Conservation (phyloP, 2,888 invertebrate species). For the Frankliniella fusca region DNA sequence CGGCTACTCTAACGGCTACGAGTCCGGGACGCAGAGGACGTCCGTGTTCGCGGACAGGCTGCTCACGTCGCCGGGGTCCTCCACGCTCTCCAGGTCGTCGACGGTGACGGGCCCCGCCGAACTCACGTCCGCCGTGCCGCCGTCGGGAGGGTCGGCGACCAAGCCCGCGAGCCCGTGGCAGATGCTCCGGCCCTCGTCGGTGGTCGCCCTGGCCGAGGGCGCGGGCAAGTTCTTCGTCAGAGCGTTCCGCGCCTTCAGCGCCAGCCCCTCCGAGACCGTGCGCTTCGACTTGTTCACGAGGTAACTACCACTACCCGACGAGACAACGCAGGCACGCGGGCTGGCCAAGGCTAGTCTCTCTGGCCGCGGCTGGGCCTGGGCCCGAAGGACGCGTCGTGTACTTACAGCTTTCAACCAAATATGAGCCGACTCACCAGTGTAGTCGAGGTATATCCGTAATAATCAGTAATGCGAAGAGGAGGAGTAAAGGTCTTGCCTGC, state of each 20-base stretch:
- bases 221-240: conserved; percentile 18
- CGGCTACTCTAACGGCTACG: not conserved
- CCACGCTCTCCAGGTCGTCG: not conserved
- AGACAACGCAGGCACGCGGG: too few relatives aligned
- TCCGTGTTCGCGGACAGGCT: not conserved
- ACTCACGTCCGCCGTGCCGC: not conserved
- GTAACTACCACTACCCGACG: not conserved
- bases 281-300: not conserved
- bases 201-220: not conserved
- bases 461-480: too few relatives aligned
- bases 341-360: too few relatives aligned
- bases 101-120: not conserved
- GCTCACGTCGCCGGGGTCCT: not conserved
- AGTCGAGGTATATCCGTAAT: too few relatives aligned
- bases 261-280: not conserved
- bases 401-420: too few relatives aligned
- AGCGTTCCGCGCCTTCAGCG: not conserved
- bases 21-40: not conserved
- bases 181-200: not conserved
- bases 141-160: not conserved
- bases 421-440: too few relatives aligned
- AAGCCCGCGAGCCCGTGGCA: not conserved
- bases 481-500: too few relatives aligned
- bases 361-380: too few relatives aligned
- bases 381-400: too few relatives aligned